A percentile compares a stretch with the other conserved stretches of the same genome.
These are phyloP conservation scores for Coregonus suidteri DNA, from an alignment of 2,797 vertebrate species.

Conservation along the genomic window DNA sequence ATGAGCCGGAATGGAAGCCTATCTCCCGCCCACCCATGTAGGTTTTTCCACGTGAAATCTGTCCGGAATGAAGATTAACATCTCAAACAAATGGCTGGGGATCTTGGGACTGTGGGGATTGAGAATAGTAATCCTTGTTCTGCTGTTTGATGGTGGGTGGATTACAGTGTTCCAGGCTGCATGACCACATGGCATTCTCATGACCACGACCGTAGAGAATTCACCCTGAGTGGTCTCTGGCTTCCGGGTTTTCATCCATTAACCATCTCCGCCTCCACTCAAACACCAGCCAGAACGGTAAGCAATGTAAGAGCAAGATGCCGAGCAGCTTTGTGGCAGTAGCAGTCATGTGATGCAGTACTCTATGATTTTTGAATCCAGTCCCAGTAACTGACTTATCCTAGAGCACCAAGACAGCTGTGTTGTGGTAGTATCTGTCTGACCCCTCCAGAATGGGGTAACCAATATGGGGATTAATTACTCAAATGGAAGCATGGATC, in stretches of 20 bases:
- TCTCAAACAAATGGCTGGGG: slow-evolving; percentile 55
- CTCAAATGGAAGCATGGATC: not conserved
- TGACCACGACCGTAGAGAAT: slow-evolving; percentile 6
- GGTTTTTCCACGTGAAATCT: slow-evolving; percentile 43
- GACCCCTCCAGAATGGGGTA: slow-evolving; percentile 1
- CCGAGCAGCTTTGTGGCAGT: not conserved
- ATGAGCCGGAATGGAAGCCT: not conserved
- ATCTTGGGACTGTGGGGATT: slow-evolving; percentile 50
- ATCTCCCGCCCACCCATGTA: not conserved
- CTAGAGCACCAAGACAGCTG: slow-evolving; percentile 49
- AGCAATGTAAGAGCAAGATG: not conserved
- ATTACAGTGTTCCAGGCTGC: slow-evolving; percentile 52
- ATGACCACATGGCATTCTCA: slow-evolving; percentile 29
- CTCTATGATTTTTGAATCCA: slow-evolving; percentile 37
- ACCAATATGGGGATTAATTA: slow-evolving; percentile 18
- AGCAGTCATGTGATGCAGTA: not conserved
- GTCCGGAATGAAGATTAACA: slow-evolving; percentile 54
- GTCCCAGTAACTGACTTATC: slow-evolving; percentile 8
- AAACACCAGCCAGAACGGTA: slow-evolving; percentile 10
- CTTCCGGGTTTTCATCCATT: slow-evolving; percentile 11
- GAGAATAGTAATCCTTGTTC: slow-evolving; percentile 54
- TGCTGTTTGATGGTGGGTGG: slow-evolving; percentile 46
- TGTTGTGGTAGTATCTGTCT: slow-evolving; percentile 23
- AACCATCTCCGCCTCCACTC: slow-evolving; percentile 24
- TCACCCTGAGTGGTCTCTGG: slow-evolving; percentile 16